Evolutionary conservation across 92 coral and sea anemone species (phyloP).

Genomic region (Palythoa heliodiscus): DNA sequence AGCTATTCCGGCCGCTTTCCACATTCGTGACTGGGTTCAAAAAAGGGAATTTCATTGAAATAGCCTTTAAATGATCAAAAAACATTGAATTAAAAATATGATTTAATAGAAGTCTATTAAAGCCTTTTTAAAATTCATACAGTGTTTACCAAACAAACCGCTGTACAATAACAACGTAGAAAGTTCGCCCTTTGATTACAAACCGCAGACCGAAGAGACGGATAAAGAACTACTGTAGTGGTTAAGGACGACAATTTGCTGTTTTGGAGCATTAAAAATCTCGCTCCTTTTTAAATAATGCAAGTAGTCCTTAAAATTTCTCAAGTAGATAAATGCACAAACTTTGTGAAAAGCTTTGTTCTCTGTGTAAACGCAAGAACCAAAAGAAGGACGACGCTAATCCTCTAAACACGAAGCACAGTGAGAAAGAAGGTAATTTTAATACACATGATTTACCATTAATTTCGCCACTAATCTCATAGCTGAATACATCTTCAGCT

Average conservation of each 20-base stretch:
- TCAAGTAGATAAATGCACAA: slow-evolving; percentile 12
- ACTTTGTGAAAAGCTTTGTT: slow-evolving; percentile 24
- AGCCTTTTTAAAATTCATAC: background rate
- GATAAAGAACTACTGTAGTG: background rate
- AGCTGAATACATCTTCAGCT: background rate
- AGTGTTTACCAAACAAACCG: background rate
- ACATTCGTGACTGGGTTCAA: too few relatives aligned
- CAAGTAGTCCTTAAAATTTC: background rate
- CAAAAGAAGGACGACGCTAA: background rate
- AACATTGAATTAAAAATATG: background rate
- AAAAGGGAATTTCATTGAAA: too few relatives aligned
- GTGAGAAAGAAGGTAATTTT: background rate
- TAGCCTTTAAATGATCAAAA: too few relatives aligned
- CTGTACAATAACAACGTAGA: slow-evolving; percentile 7
- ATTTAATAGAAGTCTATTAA: background rate
- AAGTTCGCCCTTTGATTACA: background rate
- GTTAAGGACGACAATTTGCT: background rate
- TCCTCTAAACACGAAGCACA: background rate
- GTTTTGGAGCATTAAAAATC: background rate
- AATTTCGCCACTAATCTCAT: background rate
- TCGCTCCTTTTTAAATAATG: background rate
- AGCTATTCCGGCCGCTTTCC: too few relatives aligned
- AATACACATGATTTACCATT: background rate
- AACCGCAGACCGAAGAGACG: background rate
- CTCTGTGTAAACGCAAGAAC: background rate